These are phyloP conservation scores for Rhodinocichla rosea DNA, from an alignment of 2,113 vertebrate genomes.

Conservation along the genomic window DNA sequence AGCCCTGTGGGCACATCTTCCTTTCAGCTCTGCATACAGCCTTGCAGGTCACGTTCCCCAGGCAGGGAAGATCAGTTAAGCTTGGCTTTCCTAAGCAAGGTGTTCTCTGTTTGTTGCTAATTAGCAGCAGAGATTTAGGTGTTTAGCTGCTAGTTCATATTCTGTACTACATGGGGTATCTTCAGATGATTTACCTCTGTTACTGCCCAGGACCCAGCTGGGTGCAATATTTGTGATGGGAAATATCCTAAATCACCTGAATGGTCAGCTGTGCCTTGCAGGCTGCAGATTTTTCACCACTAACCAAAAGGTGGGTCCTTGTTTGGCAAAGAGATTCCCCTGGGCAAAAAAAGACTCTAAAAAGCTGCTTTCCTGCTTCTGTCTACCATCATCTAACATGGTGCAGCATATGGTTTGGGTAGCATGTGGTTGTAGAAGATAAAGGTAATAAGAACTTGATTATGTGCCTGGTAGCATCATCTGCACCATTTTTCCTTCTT, in stretches of 20 bases:
- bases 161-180: neutral
- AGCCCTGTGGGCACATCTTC: neutral
- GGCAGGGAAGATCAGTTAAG: neutral
- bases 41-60: neutral
- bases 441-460: neutral
- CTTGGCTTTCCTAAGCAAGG: neutral
- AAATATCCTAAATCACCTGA: neutral
- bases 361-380: neutral
- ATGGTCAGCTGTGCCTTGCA: neutral
- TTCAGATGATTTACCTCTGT: neutral
- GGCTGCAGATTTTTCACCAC: neutral
- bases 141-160: neutral
- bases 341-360: neutral
- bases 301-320: neutral
- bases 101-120: neutral
- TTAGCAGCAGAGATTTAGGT: neutral
- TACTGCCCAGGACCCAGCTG: neutral
- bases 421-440: neutral
- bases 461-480: neutral
- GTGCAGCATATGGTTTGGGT: neutral
- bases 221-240: neutral
- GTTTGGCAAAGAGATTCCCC: neutral
- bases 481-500: neutral
- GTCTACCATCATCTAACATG: neutral
- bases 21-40: neutral